Base-by-base conservation (phyloP, 2,113 vertebrate species). In the Penelope pileata region DNA sequence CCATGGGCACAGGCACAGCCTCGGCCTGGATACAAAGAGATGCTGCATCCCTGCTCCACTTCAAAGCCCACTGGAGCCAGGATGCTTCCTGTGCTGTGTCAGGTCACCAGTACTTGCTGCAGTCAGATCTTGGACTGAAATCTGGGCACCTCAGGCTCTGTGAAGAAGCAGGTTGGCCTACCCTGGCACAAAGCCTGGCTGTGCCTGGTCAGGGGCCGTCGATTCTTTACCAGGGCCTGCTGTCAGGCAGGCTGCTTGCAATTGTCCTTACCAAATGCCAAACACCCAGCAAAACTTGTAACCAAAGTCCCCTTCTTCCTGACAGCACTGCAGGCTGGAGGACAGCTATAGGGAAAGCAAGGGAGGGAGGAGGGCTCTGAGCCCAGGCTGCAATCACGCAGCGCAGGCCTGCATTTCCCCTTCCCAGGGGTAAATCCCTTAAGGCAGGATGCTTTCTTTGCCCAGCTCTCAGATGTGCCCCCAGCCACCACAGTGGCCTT, bases 101-200 rank as follows among this genome's bases (percentile, higher is more conserved):
- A 64, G 67, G 40, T 64, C 72, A 48, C 67, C 4, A 7, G 19
- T 22, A 74, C 59, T 64, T 29, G 53, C 7, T 3, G 32, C 51
- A 68, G 62, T 27, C 48, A 88, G 73, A 83, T 43, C 45, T 17
- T 43, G 58, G 63, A 12, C 23, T 83, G 67, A 82, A 85, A 73
- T 51, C 27, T 48, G 68, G 59, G 30, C 26, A 40, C 34, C 26
- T n/a, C 2, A 7, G 10, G 38, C 19, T 42, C 69, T 75, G 19
- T 42, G n/a, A n/a, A n/a, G 81, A 72, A 63, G 42, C 9, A 56
- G 42, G 43, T 59, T 43, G 59, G 14, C 15, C 50, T 40, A 12
- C 76, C 16, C 0, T 0, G 18, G 15, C 59, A 45, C 0, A 1
- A n/a, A 83, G 53, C 36, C 56, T 1, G 1, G 26, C 36, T 77